Evolutionary conservation across 2,888 invertebrate species (phyloP).

Genomic region (Octonoba sinensis): DNA sequence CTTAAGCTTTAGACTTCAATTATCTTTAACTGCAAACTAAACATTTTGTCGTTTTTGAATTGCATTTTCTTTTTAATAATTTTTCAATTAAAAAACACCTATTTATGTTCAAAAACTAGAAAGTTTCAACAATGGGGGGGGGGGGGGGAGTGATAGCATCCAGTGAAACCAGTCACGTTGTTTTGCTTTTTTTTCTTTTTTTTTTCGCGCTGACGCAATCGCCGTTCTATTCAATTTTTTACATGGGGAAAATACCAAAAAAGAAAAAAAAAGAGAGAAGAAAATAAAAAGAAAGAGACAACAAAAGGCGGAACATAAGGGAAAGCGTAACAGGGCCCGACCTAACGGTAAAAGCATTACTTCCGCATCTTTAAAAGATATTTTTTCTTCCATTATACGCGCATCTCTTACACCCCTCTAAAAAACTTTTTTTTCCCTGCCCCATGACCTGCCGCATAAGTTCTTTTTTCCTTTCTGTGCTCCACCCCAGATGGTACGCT

Average conservation of each 20-base stretch:
- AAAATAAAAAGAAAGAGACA: too few relatives aligned
- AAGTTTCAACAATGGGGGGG: too few relatives aligned
- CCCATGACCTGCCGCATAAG: not conserved
- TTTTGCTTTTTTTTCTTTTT: slow-evolving; percentile 36
- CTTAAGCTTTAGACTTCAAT: too few relatives aligned
- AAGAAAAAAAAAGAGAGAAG: not conserved
- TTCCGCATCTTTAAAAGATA: slow-evolving; percentile 37
- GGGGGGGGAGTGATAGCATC: too few relatives aligned
- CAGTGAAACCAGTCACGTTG: not conserved
- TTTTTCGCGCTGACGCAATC: not conserved
- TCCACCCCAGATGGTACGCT: not conserved
- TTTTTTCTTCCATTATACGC: slow-evolving; percentile 12
- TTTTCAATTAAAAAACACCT: too few relatives aligned
- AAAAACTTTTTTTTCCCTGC: slow-evolving; percentile 1
- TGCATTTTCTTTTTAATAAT: too few relatives aligned
- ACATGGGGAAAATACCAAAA: not conserved
- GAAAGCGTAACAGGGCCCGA: not conserved
- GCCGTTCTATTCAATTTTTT: not conserved
- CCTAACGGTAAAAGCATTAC: slow-evolving; percentile 30
- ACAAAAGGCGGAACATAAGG: too few relatives aligned
- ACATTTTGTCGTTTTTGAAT: too few relatives aligned
- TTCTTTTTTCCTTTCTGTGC: slow-evolving; percentile 2
- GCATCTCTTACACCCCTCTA: too few relatives aligned
- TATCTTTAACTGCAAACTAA: too few relatives aligned
- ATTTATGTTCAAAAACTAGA: too few relatives aligned